These are phyloP conservation scores for Dicerorhinus sumatrensis DNA, from an alignment of 2,113 vertebrate genomes.

Conservation along the genomic window DNA sequence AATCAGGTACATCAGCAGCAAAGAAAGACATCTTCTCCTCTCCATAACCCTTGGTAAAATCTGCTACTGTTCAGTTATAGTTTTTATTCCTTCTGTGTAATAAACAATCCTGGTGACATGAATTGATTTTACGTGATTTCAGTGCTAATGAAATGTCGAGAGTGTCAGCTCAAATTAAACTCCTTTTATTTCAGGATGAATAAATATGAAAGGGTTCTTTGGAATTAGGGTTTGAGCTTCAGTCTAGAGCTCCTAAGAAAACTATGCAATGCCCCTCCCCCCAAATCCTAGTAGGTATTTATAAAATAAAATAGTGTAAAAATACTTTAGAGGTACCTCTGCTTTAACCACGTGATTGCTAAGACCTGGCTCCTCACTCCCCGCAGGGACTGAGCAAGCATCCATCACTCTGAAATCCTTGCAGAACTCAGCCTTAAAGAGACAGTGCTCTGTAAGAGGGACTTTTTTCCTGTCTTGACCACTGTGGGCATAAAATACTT, in stretches of 20 bases:
- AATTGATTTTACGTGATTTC: constrained; percentile 62
- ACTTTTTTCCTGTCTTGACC: neutral
- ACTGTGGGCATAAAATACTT: neutral
- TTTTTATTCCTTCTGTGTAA: constrained; percentile 33
- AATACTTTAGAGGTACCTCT: neutral
- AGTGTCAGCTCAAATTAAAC: constrained; percentile 66
- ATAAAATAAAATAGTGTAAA: constrained; percentile 33
- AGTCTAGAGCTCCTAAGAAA: constrained; percentile 19
- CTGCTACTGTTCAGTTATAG: neutral
- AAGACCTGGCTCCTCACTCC: neutral
- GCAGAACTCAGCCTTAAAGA: neutral
- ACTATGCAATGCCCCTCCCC: neutral
- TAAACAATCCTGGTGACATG: constrained; percentile 35
- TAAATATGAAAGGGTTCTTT: constrained; percentile 56
- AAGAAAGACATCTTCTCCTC: neutral
- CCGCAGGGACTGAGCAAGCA: neutral
- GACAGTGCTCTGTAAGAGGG: neutral
- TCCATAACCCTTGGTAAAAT: neutral
- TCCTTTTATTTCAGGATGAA: constrained; percentile 58
- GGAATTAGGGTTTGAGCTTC: constrained; percentile 34
- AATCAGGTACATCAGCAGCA: neutral
- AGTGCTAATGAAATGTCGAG: constrained; percentile 63
- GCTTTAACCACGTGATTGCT: neutral
- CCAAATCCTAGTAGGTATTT: neutral
- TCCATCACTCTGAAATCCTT: neutral